Percentiles rank a stretch among this genome's conserved stretches.
Conservation (phyloP, 2,113 vertebrate genomes). For the Mirza zaza region DNA sequence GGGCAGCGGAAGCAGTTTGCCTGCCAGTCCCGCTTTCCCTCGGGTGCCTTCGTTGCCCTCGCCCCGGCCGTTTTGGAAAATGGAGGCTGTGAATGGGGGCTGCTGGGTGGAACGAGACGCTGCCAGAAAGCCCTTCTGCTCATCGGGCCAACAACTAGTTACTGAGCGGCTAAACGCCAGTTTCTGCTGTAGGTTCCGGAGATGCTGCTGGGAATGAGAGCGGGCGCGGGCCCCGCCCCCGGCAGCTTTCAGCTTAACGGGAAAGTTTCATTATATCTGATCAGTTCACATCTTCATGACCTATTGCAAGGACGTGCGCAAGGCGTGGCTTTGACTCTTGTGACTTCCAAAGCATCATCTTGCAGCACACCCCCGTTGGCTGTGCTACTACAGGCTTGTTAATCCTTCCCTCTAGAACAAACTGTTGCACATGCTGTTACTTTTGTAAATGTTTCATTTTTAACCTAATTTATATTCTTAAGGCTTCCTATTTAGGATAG, state of each 20-base stretch:
- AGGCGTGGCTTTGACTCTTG: background rate
- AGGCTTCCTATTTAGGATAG: background rate
- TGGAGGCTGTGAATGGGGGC: background rate
- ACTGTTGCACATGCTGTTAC: background rate
- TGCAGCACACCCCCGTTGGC: background rate
- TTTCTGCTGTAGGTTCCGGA: background rate
- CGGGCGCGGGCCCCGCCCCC: background rate
- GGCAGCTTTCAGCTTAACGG: background rate
- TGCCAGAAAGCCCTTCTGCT: background rate
- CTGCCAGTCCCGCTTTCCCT: rapidly evolving
- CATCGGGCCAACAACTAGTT: rapidly evolving
- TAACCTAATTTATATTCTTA: background rate
- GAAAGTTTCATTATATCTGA: background rate
- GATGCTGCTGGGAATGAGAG: background rate
- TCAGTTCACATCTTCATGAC: background rate
- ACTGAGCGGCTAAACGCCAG: background rate
- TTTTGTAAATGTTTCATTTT: background rate
- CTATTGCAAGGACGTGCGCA: background rate
- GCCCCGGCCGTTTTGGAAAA: background rate
- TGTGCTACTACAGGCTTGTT: background rate
- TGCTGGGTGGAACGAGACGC: background rate
- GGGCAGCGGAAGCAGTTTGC: background rate
- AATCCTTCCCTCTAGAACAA: background rate
- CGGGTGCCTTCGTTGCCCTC: background rate
- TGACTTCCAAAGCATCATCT: background rate